Conservation (phyloP, 2,888 invertebrate species). For the Galeruca laticollis region DNA sequence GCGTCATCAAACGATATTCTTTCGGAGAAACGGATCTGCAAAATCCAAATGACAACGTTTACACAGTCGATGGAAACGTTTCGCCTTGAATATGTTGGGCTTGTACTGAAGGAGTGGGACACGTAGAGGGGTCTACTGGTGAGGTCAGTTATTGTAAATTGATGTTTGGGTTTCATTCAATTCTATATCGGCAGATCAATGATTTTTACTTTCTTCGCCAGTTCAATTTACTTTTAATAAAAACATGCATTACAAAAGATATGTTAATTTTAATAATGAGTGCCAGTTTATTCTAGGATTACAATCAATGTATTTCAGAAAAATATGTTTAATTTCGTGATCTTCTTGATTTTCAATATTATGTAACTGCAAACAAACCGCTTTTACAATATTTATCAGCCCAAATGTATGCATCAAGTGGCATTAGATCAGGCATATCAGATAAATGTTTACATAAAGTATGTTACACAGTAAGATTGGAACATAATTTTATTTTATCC, state of each 20-base stretch:
- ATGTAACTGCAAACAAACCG: no score
- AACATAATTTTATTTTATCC: no score
- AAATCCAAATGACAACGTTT: constrained; percentile 11
- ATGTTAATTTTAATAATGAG: neutral
- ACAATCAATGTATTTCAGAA: no score
- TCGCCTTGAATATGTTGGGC: constrained; percentile 6
- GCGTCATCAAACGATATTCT: neutral
- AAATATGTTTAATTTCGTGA: no score
- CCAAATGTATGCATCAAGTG: no score
- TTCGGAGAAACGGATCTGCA: neutral
- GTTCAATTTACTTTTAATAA: neutral
- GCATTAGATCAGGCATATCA: no score
- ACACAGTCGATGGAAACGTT: constrained; percentile 2
- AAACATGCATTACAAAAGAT: neutral
- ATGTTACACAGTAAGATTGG: no score
- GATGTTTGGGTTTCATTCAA: constrained; percentile 21
- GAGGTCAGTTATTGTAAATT: constrained; percentile 25
- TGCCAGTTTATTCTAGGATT: no score
- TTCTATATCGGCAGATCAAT: neutral
- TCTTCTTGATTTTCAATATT: no score
- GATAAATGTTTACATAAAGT: no score
- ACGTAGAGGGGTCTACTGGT: constrained; percentile 7
- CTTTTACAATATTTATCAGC: no score
- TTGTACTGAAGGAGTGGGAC: neutral
- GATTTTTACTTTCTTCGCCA: neutral